Percentiles rank a stretch among this genome's conserved stretches.
These are phyloP conservation scores for Setophaga petechia DNA, from an alignment of 2,113 vertebrate genomes.

Conservation along the genomic window DNA sequence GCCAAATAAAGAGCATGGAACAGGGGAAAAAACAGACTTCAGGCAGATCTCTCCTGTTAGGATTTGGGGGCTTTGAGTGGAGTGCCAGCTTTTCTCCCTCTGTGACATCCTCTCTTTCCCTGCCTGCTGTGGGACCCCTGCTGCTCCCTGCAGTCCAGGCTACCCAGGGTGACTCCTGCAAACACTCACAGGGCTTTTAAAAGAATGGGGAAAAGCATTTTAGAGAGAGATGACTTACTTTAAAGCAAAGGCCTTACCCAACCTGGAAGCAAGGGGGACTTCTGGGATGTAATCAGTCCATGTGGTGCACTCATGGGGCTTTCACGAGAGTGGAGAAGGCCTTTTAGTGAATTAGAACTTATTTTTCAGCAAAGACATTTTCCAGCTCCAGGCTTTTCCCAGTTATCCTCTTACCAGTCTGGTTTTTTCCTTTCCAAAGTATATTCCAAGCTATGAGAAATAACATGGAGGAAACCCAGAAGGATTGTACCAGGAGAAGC, in stretches of 20 bases:
- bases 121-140: background rate
- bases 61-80: background rate
- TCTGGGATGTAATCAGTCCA: background rate
- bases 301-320: background rate
- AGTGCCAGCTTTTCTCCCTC: background rate
- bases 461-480: background rate
- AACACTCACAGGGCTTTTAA: background rate
- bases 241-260: background rate
- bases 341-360: background rate
- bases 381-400: background rate
- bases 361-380: background rate
- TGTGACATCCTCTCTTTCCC: background rate
- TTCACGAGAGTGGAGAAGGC: background rate
- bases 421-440: background rate
- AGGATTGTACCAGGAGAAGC: background rate
- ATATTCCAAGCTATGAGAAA: background rate
- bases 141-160: background rate
- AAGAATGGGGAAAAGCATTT: background rate
- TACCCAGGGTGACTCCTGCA: background rate
- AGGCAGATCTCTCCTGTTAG: background rate
- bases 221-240: background rate
- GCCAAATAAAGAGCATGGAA: background rate
- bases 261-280: accelerated
- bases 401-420: background rate
- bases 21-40: background rate